A percentile compares a stretch with the other conserved stretches of the same genome.
phyloP scores from a whole-genome alignment of 2,888 invertebrate species.

The Mystacides longicornis region DNA sequence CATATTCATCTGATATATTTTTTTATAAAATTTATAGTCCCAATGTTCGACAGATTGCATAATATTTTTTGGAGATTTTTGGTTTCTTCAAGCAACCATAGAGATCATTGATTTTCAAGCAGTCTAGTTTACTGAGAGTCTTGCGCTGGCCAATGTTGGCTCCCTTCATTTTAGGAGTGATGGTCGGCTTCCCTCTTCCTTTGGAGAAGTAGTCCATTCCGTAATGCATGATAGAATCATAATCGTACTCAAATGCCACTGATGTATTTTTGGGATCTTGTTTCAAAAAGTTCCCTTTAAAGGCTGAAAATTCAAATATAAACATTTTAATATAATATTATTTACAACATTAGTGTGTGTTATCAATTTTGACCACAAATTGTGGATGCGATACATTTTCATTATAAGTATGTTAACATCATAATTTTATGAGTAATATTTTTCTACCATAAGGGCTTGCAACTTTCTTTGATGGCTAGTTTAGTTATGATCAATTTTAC shows the following conservation, averaged over 20 bases:
- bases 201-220: conserved; percentile 58
- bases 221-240: conserved; percentile 75
- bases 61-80: conserved; percentile 44
- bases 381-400: no score
- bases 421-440: no score
- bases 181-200: conserved; percentile 53
- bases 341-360: background rate
- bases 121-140: conserved; percentile 58
- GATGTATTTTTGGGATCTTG: conserved; percentile 57
- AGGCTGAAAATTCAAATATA: conserved; percentile 38
- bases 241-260: conserved; percentile 66
- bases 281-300: conserved; percentile 56
- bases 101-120: conserved; percentile 58
- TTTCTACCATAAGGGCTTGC: no score
- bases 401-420: no score
- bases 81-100: conserved; percentile 53
- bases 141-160: conserved; percentile 55
- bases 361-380: no score
- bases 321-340: background rate
- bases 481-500: no score
- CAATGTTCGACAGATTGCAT: conserved; percentile 40
- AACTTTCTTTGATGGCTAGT: no score
- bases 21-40: conserved; percentile 10
- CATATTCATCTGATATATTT: background rate
- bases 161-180: conserved; percentile 51